These are phyloP conservation scores for Bombus haemorrhoidalis DNA, from an alignment of 1,140 invertebrate genomes.

Conservation along the genomic window DNA sequence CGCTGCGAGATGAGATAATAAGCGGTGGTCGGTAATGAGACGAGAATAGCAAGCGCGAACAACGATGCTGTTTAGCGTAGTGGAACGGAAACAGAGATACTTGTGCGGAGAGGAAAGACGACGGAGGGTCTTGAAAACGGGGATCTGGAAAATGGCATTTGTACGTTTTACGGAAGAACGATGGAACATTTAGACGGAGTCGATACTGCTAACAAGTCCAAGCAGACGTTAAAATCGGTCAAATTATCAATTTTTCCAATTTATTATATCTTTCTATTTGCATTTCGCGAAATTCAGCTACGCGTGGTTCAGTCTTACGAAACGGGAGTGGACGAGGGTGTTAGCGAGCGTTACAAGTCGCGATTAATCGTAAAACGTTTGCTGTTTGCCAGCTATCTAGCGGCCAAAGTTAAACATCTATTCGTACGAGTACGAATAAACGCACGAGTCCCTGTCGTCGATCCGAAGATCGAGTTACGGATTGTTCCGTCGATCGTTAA, in stretches of 20 bases:
- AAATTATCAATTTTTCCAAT: slow-evolving; percentile 7
- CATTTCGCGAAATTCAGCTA: neutral
- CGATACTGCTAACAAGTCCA: neutral
- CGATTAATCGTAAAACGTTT: neutral
- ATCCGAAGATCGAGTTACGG: neutral
- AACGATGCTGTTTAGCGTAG: neutral
- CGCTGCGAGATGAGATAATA: neutral
- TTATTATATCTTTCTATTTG: slow-evolving; percentile 31
- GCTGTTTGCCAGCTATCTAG: neutral
- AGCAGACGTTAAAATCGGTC: slow-evolving; percentile 3
- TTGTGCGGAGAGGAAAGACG: neutral
- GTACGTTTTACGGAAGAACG: neutral
- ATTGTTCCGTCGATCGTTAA: neutral
- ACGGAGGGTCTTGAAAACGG: neutral
- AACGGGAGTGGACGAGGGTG: neutral
- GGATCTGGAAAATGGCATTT: neutral
- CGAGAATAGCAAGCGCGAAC: neutral
- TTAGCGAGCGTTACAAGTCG: neutral
- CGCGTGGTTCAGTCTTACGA: neutral
- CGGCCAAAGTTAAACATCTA: neutral
- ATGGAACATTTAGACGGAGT: neutral
- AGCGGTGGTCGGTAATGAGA: neutral
- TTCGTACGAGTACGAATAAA: neutral
- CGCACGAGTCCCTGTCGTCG: neutral
- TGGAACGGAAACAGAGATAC: neutral